These are phyloP conservation scores for Ceuthmochares aereus DNA, from an alignment of 2,113 vertebrate species.

Conservation along the genomic window DNA sequence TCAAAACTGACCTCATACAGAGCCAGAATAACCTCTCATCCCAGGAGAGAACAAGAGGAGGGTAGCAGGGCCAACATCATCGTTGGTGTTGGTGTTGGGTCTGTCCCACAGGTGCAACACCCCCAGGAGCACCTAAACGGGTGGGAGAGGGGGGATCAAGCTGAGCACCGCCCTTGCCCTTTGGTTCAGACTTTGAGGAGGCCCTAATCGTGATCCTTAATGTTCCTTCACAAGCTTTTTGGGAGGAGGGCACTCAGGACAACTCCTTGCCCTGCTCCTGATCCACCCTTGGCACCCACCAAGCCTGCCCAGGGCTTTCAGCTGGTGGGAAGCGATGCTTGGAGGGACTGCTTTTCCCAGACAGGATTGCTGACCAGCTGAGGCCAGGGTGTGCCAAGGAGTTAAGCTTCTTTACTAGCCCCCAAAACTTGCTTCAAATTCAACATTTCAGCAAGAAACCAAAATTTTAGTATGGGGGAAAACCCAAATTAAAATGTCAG, in stretches of 20 bases:
- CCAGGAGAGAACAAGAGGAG: background rate
- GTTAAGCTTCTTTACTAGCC: background rate
- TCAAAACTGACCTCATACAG: background rate
- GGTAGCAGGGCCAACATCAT: background rate
- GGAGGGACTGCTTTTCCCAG: background rate
- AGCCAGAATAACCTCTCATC: background rate
- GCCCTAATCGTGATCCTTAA: rapidly evolving
- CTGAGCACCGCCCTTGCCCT: background rate
- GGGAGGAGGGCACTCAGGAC: background rate
- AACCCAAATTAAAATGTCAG: background rate
- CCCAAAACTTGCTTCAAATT: background rate
- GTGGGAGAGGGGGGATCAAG: background rate
- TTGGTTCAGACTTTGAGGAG: background rate
- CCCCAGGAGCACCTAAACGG: background rate
- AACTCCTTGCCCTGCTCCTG: rapidly evolving
- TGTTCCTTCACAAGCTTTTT: background rate
- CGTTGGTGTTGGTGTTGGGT: background rate
- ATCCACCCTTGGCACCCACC: background rate
- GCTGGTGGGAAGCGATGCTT: background rate
- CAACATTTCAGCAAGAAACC: background rate
- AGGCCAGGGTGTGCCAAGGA: background rate
- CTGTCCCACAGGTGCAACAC: background rate
- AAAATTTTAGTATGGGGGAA: background rate
- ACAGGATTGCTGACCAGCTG: background rate
- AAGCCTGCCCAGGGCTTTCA: background rate